phyloP scores from a whole-genome alignment of 2,888 invertebrate species.

The Furcula furcula region DNA sequence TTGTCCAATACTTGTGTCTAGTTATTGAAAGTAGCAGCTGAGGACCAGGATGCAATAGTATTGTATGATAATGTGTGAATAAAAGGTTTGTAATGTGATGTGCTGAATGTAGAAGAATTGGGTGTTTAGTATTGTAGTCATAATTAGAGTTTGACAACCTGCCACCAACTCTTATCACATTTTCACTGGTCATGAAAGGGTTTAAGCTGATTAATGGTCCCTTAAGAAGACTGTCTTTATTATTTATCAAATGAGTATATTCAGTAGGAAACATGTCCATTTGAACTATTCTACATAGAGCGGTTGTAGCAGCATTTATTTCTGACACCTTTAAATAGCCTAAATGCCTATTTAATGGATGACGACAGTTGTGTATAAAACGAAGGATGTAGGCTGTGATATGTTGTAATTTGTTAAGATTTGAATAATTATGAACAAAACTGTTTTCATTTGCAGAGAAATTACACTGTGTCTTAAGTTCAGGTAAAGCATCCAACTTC shows the following conservation, averaged over 20 bases:
- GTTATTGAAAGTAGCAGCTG: conserved; percentile 19
- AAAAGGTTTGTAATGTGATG: conserved; percentile 22
- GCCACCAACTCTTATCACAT: conserved; percentile 28
- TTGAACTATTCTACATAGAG: conserved; percentile 17
- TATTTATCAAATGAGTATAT: conserved; percentile 14
- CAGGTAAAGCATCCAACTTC: no score
- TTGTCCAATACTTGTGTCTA: conserved; percentile 23
- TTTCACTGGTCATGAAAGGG: conserved; percentile 17
- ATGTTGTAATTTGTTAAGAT: no score
- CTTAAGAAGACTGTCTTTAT: conserved; percentile 6
- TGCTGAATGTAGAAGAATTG: conserved; percentile 29
- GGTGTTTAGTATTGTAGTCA: conserved; percentile 26
- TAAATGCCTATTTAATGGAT: neutral
- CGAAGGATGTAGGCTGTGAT: no score
- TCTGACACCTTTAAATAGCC: conserved; percentile 5
- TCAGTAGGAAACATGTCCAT: conserved; percentile 21
- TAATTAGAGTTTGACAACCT: conserved; percentile 20
- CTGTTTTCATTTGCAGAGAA: no score
- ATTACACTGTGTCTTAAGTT: no score
- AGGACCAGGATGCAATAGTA: conserved; percentile 24
- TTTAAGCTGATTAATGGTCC: conserved; percentile 18
- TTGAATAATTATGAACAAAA: neutral
- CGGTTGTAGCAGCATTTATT: conserved; percentile 8
- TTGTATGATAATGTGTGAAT: conserved; percentile 18
- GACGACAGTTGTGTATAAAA: no score